Conservation (phyloP, 2,888 invertebrate genomes). For the Cataglyphis rosenhaueri region DNA sequence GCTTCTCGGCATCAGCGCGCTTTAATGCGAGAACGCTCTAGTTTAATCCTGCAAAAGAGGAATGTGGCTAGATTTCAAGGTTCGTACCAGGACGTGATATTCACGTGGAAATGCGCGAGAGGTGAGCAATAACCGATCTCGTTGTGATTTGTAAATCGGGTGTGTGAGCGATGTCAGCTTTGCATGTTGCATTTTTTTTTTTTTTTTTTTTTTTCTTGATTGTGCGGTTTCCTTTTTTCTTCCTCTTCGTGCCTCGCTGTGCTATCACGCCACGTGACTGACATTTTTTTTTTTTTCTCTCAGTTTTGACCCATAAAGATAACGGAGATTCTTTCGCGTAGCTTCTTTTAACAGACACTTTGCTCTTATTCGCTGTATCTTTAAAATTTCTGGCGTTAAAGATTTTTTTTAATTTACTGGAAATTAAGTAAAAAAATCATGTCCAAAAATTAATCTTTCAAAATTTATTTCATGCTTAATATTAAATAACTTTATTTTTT, state of each 20-base stretch:
- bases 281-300: neutral
- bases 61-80: conserved; percentile 72
- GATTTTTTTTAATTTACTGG: neutral
- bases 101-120: conserved; percentile 65
- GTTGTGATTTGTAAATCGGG: conserved; percentile 67
- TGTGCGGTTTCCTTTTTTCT: neutral
- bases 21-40: conserved; percentile 65
- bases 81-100: conserved; percentile 74
- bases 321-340: neutral
- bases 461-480: neutral
- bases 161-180: conserved; percentile 8
- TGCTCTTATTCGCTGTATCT: neutral
- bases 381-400: neutral
- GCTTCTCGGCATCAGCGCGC: conserved; percentile 18
- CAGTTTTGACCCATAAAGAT: neutral
- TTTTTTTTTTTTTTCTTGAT: conserved; percentile 15
- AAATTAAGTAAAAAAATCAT: neutral
- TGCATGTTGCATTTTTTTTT: conserved; percentile 4
- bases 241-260: conserved; percentile 1
- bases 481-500: neutral
- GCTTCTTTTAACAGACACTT: neutral
- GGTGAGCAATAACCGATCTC: conserved; percentile 67
- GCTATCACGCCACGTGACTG: conserved; percentile 11
- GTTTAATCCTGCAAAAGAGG: conserved; percentile 71
- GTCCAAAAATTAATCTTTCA: neutral